These are phyloP conservation scores for Isichthys henryi DNA, from an alignment of 2,113 vertebrate species.

Conservation along the genomic window DNA sequence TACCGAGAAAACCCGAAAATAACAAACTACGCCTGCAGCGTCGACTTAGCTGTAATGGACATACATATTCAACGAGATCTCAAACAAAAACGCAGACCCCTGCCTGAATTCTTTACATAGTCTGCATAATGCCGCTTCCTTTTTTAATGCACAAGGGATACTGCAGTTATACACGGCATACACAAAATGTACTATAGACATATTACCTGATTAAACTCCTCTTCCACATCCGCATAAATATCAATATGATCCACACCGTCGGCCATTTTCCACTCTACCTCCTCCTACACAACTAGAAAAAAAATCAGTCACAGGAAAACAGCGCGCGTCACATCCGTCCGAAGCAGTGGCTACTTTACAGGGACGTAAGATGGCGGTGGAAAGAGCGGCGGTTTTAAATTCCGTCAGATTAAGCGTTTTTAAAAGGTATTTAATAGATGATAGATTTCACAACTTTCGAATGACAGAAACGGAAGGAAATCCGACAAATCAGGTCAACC, in stretches of 20 bases:
- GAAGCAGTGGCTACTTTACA: background rate
- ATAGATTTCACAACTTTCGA: background rate
- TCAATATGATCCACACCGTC: slow-evolving; percentile 97
- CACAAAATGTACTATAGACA: background rate
- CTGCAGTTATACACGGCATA: background rate
- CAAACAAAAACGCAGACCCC: background rate
- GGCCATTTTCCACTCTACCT: slow-evolving; percentile 77
- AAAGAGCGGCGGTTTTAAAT: background rate
- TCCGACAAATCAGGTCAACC: background rate
- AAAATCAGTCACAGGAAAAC: slow-evolving; percentile 5
- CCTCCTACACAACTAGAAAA: slow-evolving; percentile 32
- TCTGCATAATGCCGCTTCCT: background rate
- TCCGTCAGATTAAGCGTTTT: background rate
- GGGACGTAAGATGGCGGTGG: background rate
- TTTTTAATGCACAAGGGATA: background rate
- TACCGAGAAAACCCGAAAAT: background rate
- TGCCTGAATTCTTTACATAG: background rate
- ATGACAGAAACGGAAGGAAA: background rate
- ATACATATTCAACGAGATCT: background rate
- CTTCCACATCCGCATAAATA: slow-evolving; percentile 93
- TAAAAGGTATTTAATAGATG: background rate
- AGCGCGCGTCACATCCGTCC: background rate
- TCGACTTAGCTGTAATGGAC: background rate
- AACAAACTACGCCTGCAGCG: background rate
- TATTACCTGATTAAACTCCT: slow-evolving; percentile 88